Evolutionary conservation across 2,888 invertebrate genomes (phyloP), one percentile per base, ranked within the genome.

Genomic region (Drosophila glabriapex): DNA sequence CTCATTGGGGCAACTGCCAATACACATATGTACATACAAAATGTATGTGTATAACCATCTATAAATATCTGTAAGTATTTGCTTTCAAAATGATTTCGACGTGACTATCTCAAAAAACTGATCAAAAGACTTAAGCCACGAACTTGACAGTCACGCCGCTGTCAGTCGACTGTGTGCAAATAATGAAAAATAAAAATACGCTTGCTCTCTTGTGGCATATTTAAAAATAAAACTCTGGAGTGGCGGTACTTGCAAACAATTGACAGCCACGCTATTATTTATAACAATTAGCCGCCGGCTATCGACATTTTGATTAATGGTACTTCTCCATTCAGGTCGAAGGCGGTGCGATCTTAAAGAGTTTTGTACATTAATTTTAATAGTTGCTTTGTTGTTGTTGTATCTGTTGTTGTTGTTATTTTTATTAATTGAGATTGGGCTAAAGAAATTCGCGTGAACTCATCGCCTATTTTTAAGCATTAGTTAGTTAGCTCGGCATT

Each of bases 401-500:
- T 22, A 16, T 22, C 33, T 16, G 41, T 10, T 4, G 25, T 37
- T 33, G 10, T 19, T 50, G 28, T 35, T 52, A 3, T 43, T 59
- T 41, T 29, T 41, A 28, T 56, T 82, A 76, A 86, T 73, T 68
- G 60, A 39, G 68, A 31, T 19, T 49, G 50, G 52, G 33, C 56
- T 64, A 71, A 73, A 70, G 76, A 76, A 73, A 70, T 69, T 52
- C 14, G 58, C 31, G 76, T 87, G 85, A 88, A 88, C 80, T 87
- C 88, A 88, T 88, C 88, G 86, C 56, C 85, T 85, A 88, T 87
- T 88, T 87, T 82, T 80, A 80, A 76, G 66, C 72, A 58, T 53
- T 78, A 80, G 72, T 83, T 72, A 61, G 68, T 69, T 68, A 46
- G 56, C 16, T 46, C 9, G 16, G 46, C 16, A 25, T 46, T 46